These are phyloP conservation scores for Meteorus cinctellus DNA, from an alignment of 2,888 invertebrate species.

Conservation along the genomic window DNA sequence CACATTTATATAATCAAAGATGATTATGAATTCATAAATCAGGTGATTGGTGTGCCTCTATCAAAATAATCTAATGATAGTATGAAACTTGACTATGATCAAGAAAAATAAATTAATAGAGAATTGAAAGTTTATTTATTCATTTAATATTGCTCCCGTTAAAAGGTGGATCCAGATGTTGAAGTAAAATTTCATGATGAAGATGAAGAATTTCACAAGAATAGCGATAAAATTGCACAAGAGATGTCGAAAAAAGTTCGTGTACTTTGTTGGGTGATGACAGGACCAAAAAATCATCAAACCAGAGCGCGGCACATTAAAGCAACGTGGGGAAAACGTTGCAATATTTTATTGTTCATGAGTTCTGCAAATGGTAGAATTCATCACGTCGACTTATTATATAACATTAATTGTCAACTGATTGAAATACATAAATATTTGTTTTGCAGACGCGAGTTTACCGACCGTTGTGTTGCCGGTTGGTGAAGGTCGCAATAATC, in stretches of 20 bases:
- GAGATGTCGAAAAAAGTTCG: slow-evolving; percentile 84
- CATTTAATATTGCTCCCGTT: background rate
- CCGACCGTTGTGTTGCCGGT: slow-evolving; percentile 90
- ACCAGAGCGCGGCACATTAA: slow-evolving; percentile 94
- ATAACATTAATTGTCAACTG: no score
- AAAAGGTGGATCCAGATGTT: background rate
- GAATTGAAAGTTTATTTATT: no score
- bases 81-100: no score
- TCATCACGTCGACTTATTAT: slow-evolving; percentile 16
- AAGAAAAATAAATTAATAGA: no score
- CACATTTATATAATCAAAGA: background rate
- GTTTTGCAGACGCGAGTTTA: slow-evolving; percentile 78
- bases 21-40: background rate
- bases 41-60: background rate
- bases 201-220: slow-evolving; percentile 81
- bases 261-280: slow-evolving; percentile 98
- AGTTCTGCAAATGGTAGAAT: slow-evolving; percentile 82
- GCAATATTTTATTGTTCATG: slow-evolving; percentile 91
- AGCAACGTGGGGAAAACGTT: slow-evolving; percentile 95
- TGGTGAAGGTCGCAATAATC: slow-evolving; percentile 89
- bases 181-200: slow-evolving; percentile 72
- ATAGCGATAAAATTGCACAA: slow-evolving; percentile 83
- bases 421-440: no score
- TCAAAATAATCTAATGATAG: no score
- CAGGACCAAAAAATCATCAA: slow-evolving; percentile 91